These are phyloP conservation scores for Hippocampus zosterae DNA, from an alignment of 2,113 vertebrate genomes.

Conservation along the genomic window DNA sequence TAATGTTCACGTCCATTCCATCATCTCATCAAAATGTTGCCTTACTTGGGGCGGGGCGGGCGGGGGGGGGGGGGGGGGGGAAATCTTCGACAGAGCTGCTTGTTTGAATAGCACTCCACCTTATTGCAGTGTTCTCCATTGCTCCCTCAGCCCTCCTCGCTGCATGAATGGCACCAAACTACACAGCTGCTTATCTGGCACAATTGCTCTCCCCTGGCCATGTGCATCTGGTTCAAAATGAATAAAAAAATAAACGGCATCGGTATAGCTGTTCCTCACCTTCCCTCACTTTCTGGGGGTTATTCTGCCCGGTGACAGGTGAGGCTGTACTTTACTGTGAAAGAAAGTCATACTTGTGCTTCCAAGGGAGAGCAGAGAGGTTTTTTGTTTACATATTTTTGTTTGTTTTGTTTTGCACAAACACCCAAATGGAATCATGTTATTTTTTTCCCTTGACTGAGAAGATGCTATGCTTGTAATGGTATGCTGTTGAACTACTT, in stretches of 20 bases:
- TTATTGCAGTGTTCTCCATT: neutral
- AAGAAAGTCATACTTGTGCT: slow-evolving; percentile 2
- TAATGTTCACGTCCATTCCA: slow-evolving; percentile 39
- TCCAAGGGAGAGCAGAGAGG: slow-evolving; percentile 1
- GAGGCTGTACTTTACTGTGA: slow-evolving; percentile 1
- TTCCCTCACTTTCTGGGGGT: neutral
- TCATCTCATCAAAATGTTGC: slow-evolving; percentile 64
- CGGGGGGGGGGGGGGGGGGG: neutral
- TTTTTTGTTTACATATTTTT: slow-evolving; percentile 10
- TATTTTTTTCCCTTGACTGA: neutral
- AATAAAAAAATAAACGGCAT: neutral
- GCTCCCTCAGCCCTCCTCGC: neutral
- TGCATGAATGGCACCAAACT: slow-evolving; percentile 3
- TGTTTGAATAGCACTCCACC: slow-evolving; percentile 4
- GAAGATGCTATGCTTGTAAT: neutral
- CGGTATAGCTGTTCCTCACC: neutral
- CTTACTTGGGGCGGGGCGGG: slow-evolving; percentile 74
- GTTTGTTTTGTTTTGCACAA: neutral
- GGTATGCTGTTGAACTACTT: neutral
- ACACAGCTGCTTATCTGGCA: neutral
- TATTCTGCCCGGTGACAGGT: neutral
- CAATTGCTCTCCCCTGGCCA: neutral
- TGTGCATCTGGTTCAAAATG: neutral
- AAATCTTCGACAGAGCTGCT: slow-evolving; percentile 44
- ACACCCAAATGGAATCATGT: neutral